phyloP scores from a whole-genome alignment of 2,797 vertebrate species.

The Aeoliscus strigatus region DNA sequence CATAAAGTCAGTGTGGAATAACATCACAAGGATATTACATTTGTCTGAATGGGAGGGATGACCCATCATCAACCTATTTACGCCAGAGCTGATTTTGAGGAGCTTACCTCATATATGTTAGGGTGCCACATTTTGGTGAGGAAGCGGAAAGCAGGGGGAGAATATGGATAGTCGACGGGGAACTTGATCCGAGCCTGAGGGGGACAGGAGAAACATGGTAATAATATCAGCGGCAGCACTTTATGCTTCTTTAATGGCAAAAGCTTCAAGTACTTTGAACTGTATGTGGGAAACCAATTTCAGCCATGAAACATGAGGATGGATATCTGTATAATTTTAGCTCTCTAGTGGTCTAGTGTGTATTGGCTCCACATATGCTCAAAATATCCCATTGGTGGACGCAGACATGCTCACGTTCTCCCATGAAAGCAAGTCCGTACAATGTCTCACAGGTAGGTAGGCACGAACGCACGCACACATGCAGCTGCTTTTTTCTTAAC shows the following conservation, averaged over 20 bases:
- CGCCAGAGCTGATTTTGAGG: too few species aligned
- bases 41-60: too few species aligned
- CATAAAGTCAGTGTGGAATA: too few species aligned
- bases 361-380: neutral
- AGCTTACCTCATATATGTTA: slow-evolving; percentile 88
- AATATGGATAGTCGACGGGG: slow-evolving; percentile 90
- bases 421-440: slow-evolving; percentile 14
- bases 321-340: neutral
- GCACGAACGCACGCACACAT: neutral
- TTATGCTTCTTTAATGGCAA: slow-evolving; percentile 9
- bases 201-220: slow-evolving; percentile 19
- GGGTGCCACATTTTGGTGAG: slow-evolving; percentile 97
- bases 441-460: slow-evolving; percentile 10
- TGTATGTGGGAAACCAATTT: slow-evolving; percentile 1
- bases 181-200: slow-evolving; percentile 87
- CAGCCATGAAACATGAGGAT: neutral
- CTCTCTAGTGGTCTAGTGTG: neutral
- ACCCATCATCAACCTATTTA: too few species aligned
- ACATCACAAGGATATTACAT: too few species aligned
- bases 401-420: neutral
- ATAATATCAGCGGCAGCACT: slow-evolving; percentile 5
- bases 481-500: slow-evolving; percentile 1
- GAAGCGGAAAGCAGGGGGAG: slow-evolving; percentile 88
- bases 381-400: slow-evolving; percentile 8
- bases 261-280: slow-evolving; percentile 14